Conservation (phyloP, 2,113 vertebrate species). For the Butorides virescens region DNA sequence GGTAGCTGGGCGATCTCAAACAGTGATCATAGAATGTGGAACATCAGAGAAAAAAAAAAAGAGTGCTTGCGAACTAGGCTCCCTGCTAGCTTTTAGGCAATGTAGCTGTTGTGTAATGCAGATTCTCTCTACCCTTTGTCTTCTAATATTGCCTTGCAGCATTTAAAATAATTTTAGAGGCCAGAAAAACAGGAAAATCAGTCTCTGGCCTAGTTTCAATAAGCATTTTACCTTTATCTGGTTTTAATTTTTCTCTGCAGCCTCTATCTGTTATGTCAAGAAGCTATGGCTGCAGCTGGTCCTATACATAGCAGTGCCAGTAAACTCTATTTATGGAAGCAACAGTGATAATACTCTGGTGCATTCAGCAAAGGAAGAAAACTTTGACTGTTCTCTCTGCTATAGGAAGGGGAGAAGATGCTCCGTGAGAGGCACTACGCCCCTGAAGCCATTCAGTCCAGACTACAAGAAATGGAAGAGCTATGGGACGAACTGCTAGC, state of each 20-base stretch:
- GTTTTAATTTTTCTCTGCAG: background rate
- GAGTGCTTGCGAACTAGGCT: background rate
- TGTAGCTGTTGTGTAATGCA: background rate
- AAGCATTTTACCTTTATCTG: background rate
- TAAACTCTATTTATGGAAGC: background rate
- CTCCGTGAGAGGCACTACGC: slow-evolving; percentile 65
- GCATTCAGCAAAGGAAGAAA: background rate
- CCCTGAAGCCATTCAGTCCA: slow-evolving; percentile 73
- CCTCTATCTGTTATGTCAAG: background rate
- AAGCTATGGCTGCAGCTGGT: background rate
- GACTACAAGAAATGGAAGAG: slow-evolving; percentile 79
- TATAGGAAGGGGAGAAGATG: slow-evolving; percentile 85
- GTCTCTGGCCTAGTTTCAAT: background rate
- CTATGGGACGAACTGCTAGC: slow-evolving; percentile 80
- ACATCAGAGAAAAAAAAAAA: background rate
- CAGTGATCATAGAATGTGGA: background rate
- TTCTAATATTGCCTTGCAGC: background rate
- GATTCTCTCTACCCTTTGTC: background rate
- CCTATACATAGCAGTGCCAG: background rate
- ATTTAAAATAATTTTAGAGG: background rate
- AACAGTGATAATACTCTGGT: background rate
- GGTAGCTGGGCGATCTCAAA: background rate
- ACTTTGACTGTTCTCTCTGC: background rate
- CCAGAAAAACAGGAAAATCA: background rate
- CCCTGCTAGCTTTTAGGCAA: background rate